Evolutionary conservation across 1,140 invertebrate genomes (phyloP), one percentile per base, ranked within the genome.

Genomic region (Penaeus indicus): DNA sequence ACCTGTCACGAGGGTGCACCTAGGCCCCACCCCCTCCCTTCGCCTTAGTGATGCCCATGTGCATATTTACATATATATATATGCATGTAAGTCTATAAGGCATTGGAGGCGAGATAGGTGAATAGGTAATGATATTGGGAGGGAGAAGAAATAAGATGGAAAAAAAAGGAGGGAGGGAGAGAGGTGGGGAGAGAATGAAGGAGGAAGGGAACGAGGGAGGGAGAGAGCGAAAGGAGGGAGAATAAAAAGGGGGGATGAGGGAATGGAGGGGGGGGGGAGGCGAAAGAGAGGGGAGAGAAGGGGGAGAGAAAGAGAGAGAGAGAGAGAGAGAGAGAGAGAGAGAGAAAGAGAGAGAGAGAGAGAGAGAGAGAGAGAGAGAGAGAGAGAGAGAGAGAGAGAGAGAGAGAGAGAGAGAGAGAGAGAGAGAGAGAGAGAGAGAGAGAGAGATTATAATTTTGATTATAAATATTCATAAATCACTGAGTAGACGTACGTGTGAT

Each of bases 41-140:
- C 4, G 10, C 77, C 60, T 18, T 16, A 54, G 47, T 10, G 16
- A 77, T 32, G 27, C 3, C 5, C 42, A n/a, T 77, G 72, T 77
- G 72, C 38, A 42, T 38, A 27, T 77, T 27, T 77, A 42, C 42
- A 27, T 77, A 42, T 77, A 27, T 77, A 78, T 22, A 38, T 10
- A 75, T 38, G 42, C 72, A 75, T 38, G 42, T 38, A n/a, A 0
- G 42, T 16, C 42, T 32, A 75, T 16, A 75, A 16, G 16, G 72
- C 16, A 18, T 18, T 18, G 16, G 72, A 5, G 42, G 72, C 32
- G n/a, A 77, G 72, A 77, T 27, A 77, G 81, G 42, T 27, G 42
- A 63, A 64, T 25, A 83, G 60, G 67, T 25, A 83, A 63, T 64
- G 81, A 83, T 61, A 82, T 54, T 62, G 80, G 63, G 80, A 82